A percentile compares a stretch with the other conserved stretches of the same genome.
phyloP scores from a whole-genome alignment of 2,888 invertebrate species.

The Epiblema foenella region DNA sequence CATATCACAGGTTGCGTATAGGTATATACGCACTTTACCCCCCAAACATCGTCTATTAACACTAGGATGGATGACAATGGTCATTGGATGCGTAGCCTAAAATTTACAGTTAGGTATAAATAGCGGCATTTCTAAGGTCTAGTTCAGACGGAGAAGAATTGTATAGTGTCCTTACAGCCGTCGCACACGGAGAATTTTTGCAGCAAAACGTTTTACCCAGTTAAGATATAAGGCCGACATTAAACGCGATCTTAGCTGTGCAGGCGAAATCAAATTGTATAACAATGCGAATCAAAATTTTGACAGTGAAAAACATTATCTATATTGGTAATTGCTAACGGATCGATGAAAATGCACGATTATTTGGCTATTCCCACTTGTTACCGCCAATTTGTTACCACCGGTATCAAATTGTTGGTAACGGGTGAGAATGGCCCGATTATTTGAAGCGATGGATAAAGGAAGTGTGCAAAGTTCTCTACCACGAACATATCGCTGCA shows the following conservation, averaged over 20 bases:
- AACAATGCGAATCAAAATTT: too few species aligned
- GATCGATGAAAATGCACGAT: too few species aligned
- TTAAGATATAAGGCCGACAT: too few species aligned
- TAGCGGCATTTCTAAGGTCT: slow-evolving; percentile 46
- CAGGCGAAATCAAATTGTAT: too few species aligned
- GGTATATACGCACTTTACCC: slow-evolving; percentile 46
- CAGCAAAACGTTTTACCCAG: background rate
- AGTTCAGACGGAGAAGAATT: slow-evolving; percentile 17
- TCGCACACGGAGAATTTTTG: background rate
- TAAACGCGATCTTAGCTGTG: too few species aligned
- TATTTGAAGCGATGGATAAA: background rate
- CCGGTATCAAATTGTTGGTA: too few species aligned
- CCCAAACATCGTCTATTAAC: slow-evolving; percentile 46
- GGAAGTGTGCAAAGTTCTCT: background rate
- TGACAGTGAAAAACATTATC: too few species aligned
- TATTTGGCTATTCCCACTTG: too few species aligned
- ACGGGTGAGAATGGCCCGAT: background rate
- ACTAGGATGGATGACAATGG: slow-evolving; percentile 55
- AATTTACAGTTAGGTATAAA: slow-evolving; percentile 53
- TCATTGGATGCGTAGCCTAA: slow-evolving; percentile 53
- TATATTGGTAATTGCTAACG: too few species aligned
- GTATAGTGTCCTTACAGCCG: background rate
- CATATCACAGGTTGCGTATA: slow-evolving; percentile 72
- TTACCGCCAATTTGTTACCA: too few species aligned
- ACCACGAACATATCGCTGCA: background rate